phyloP scores from a whole-genome alignment of 1,140 invertebrate species.

The Pseudachorutes palmiensis region DNA sequence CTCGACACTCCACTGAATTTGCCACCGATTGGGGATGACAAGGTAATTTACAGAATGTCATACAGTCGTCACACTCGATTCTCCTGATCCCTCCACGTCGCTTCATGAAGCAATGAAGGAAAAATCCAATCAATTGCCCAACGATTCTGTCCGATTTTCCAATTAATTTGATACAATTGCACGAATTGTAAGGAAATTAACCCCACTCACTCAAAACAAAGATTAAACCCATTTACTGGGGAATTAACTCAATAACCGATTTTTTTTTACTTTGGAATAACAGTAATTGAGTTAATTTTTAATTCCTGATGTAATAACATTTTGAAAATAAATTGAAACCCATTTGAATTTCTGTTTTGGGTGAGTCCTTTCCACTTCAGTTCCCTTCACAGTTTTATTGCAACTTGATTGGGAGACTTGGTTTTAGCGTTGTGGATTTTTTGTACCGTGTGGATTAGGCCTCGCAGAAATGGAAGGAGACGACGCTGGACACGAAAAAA shows the following conservation, averaged over 20 bases:
- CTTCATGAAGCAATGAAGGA: not conserved
- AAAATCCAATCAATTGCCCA: not conserved
- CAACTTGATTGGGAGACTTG: too few relatives aligned
- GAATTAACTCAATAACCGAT: not conserved
- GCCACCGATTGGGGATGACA: constrained; percentile 35
- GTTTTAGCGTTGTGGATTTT: too few relatives aligned
- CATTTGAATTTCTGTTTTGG: too few relatives aligned
- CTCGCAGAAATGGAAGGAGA: constrained; percentile 86
- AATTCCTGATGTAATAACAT: too few relatives aligned
- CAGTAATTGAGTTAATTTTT: too few relatives aligned
- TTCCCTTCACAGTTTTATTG: not conserved
- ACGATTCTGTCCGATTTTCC: not conserved
- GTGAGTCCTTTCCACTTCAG: too few relatives aligned
- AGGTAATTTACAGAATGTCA: constrained; percentile 34
- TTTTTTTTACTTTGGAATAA: not conserved
- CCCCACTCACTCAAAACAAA: not conserved
- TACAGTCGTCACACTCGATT: constrained; percentile 34
- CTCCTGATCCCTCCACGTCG: constrained; percentile 15
- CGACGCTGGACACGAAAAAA: constrained; percentile 87
- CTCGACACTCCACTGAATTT: constrained; percentile 33
- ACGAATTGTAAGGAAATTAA: too few relatives aligned
- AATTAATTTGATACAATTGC: not conserved
- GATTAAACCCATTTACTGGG: too few relatives aligned
- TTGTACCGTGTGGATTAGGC: constrained; percentile 44
- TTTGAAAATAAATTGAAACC: too few relatives aligned